These are phyloP conservation scores for Helogale parvula DNA, from an alignment of 2,113 vertebrate species.

Conservation along the genomic window DNA sequence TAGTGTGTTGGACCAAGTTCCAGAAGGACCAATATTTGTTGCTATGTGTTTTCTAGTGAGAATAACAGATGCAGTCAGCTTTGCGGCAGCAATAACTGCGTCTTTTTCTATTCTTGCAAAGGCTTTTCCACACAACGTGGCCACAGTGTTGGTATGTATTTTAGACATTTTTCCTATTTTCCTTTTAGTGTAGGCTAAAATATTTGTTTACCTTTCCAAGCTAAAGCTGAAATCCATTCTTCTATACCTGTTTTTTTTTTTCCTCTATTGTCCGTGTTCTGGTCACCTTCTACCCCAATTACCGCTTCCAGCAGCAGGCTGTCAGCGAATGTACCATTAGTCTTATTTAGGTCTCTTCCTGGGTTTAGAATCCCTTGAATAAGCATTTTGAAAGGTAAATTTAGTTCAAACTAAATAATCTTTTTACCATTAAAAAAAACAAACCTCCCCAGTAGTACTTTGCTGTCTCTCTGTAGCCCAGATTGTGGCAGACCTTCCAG, in stretches of 20 bases:
- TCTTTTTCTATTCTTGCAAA: slow-evolving; percentile 92
- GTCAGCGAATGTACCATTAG: neutral
- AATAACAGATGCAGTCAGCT: slow-evolving; percentile 92
- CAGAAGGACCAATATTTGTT: slow-evolving; percentile 89
- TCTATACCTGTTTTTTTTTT: neutral
- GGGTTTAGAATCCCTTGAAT: neutral
- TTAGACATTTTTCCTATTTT: neutral
- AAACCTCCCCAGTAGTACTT: neutral
- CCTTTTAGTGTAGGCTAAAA: neutral
- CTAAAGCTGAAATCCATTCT: neutral
- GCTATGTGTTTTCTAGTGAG: slow-evolving; percentile 93
- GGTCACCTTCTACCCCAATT: neutral
- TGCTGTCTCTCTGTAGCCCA: neutral
- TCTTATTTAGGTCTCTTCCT: neutral
- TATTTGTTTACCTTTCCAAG: neutral
- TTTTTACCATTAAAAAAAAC: neutral
- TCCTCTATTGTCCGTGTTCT: slow-evolving; percentile 57
- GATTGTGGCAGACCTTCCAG: neutral
- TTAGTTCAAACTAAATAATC: neutral
- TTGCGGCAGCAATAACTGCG: slow-evolving; percentile 91
- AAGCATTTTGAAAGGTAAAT: neutral
- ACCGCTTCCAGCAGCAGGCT: neutral
- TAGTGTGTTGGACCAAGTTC: slow-evolving; percentile 91
- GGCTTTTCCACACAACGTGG: slow-evolving; percentile 94
- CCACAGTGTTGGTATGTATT: slow-evolving; percentile 94